Base-by-base conservation (phyloP, 2,888 invertebrate genomes). In the Marronus borbonicus region DNA sequence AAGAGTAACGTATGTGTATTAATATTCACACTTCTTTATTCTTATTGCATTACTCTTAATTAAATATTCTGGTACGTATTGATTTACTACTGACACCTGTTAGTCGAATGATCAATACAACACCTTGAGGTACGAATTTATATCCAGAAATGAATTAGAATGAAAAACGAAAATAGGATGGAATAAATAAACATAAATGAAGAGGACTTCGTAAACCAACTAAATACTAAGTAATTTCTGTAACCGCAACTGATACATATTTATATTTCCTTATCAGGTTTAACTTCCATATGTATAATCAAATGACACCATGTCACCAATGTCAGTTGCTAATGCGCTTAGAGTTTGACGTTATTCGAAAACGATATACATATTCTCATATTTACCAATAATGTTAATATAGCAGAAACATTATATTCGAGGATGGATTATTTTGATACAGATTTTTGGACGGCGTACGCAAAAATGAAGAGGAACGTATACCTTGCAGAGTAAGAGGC, bases 351-450 rank as follows among this genome's bases (percentile, higher is more conserved):
- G 14, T 5, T 39, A 31, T 36, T 31, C 28, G n/a, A 65, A 12
- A 17, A 3, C 28, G 65, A 17, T 2, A 8, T n/a, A 36, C 10
- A 36, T 28, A n/a, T 20, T 68, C 39, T 20, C 14, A 28, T 72
- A 60, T 72, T 58, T 72, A 72, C 58, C 10, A 58, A 72, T 72
- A 72, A 72, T 72, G 72, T 60, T 52, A 60, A 58, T 72, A 39
- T 72, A 72, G 58, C 58, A 60, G 39, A 55, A 58, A 20, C 36
- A 60, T 58, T 50, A 1, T 36, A 39, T 58, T 36, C 10, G 36
- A 72, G 58, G 39, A 72, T 58, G 72, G 24, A 44, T 24, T 60
- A 17, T 60, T 72, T 72, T 39, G 8, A 17, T 20, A 20, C 60
- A 20, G n/a, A 31, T n/a, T 17, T 72, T 39, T 60, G 44, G 39